Conservation (phyloP, 2,797 vertebrate genomes). For the Manis pentadactyla region DNA sequence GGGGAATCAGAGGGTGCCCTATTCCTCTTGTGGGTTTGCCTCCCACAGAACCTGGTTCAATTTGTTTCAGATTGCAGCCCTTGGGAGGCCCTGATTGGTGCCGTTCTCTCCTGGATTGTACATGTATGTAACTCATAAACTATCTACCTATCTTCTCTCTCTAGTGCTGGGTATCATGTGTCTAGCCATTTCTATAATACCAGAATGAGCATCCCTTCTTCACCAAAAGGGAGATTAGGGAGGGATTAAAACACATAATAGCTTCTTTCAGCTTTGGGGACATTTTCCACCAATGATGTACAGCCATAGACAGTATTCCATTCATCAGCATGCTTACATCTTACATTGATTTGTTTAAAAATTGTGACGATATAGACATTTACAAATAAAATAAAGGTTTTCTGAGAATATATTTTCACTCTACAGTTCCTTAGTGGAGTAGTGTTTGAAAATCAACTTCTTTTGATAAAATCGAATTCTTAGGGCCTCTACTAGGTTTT, state of each 20-base stretch:
- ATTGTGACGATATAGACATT: not conserved
- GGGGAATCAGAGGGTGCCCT: accelerated
- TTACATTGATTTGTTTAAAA: not conserved
- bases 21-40: not conserved
- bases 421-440: not conserved
- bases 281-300: not conserved
- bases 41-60: not conserved
- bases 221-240: not conserved
- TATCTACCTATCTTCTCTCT: not conserved
- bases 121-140: not conserved
- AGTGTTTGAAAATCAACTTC: not conserved
- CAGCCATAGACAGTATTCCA: not conserved
- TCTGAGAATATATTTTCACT: not conserved
- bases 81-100: not conserved
- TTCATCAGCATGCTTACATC: not conserved
- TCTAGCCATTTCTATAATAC: not conserved
- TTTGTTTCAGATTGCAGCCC: not conserved
- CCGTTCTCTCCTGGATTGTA: not conserved
- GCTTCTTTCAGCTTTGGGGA: not conserved
- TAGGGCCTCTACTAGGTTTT: not conserved
- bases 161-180: not conserved
- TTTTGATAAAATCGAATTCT: not conserved
- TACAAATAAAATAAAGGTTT: not conserved
- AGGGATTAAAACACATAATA: not conserved
- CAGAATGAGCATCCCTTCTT: not conserved